Evolutionary conservation across 92 coral and sea anemone genomes (phyloP).

Genomic region (Phenganax stokvisi): DNA sequence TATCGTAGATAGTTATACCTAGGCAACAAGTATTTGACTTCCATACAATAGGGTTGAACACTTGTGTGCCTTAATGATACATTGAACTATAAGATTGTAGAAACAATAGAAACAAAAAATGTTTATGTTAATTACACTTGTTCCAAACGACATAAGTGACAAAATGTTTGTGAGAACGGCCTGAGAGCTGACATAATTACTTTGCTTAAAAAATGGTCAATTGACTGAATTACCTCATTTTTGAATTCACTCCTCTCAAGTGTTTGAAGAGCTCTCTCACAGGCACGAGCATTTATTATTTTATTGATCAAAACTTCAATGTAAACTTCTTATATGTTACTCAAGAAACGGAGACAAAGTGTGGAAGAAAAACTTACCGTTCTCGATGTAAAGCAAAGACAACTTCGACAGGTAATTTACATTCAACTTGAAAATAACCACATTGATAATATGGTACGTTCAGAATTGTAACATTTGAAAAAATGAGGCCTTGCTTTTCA

Average conservation of each 20-base stretch:
- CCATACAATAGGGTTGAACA: background rate
- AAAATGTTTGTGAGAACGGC: no score
- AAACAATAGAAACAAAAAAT: no score
- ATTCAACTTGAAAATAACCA: background rate
- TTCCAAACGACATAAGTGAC: no score
- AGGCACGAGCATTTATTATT: background rate
- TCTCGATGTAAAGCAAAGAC: conserved; percentile 16
- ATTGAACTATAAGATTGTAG: no score
- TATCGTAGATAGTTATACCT: background rate
- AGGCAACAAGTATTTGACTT: background rate
- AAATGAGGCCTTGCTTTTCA: no score
- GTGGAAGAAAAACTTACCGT: conserved; percentile 18
- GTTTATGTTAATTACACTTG: no score
- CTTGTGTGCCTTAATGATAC: no score
- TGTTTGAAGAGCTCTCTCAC: no score
- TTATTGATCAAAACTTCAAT: background rate
- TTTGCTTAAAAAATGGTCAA: no score
- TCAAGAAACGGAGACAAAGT: background rate
- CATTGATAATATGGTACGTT: background rate
- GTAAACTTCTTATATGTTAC: background rate
- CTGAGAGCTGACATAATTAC: background rate
- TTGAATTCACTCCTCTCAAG: no score
- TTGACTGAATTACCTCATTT: no score
- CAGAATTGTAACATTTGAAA: no score
- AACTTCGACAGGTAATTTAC: background rate